Conservation (phyloP, 2,113 vertebrate genomes). For the Myotis davidii region DNA sequence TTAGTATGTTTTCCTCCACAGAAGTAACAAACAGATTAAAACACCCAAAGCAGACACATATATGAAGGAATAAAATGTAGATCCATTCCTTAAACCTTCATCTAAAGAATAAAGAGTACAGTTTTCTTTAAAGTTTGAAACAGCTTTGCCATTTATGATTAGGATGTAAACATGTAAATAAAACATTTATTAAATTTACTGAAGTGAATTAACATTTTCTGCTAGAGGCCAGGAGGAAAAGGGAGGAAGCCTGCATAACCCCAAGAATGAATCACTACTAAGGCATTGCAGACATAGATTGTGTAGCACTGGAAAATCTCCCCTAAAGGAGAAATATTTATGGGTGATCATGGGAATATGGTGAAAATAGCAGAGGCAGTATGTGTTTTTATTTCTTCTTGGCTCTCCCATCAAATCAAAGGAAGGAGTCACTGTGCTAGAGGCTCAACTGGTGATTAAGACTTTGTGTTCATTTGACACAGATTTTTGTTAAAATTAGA, state of each 20-base stretch:
- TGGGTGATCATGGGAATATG: not conserved
- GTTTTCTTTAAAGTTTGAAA: constrained; percentile 43
- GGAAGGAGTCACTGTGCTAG: not conserved
- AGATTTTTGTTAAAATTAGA: not conserved
- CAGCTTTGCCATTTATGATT: not conserved
- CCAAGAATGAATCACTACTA: not conserved
- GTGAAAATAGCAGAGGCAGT: not conserved
- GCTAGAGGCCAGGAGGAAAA: not conserved
- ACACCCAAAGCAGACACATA: not conserved
- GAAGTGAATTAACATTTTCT: constrained; percentile 43
- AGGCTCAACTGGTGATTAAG: not conserved
- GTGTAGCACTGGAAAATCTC: not conserved
- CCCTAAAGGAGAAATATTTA: not conserved
- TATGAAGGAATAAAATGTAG: not conserved
- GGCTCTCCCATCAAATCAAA: not conserved
- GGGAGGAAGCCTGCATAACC: not conserved
- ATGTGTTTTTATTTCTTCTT: not conserved
- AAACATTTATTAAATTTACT: constrained; percentile 48
- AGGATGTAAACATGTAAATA: constrained; percentile 58
- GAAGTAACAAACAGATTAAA: not conserved
- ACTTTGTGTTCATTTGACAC: not conserved
- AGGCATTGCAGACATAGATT: not conserved
- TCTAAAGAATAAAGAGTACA: not conserved
- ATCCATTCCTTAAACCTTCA: not conserved
- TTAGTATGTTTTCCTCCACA: not conserved